Percentiles rank a stretch among this genome's conserved stretches.
phyloP scores from a whole-genome alignment of 2,113 vertebrate genomes.

The Chauna torquata region DNA sequence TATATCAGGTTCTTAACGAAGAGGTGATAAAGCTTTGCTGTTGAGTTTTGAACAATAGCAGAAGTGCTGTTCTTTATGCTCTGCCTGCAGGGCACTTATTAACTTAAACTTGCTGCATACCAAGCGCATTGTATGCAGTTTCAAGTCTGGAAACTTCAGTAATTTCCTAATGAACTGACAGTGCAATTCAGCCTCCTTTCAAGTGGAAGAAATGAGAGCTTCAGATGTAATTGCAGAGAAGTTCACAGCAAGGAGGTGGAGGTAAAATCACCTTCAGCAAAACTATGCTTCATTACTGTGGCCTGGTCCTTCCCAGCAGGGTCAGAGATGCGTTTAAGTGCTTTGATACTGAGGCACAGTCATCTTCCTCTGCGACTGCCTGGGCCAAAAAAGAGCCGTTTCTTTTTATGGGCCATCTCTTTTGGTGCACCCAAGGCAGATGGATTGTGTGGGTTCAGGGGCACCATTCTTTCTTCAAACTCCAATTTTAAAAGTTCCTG shows the following conservation, averaged over 20 bases:
- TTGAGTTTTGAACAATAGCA: neutral
- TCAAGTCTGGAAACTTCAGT: neutral
- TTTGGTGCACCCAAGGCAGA: neutral
- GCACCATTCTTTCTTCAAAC: neutral
- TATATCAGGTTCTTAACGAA: fast-evolving
- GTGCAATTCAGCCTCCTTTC: neutral
- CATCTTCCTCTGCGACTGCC: neutral
- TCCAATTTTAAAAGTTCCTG: neutral
- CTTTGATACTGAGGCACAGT: neutral
- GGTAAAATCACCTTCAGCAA: neutral
- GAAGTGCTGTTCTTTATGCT: neutral
- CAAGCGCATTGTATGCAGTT: neutral
- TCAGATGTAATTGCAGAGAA: conserved; percentile 18
- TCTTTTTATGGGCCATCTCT: neutral
- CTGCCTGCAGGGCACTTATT: neutral
- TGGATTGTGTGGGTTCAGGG: neutral
- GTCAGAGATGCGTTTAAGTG: neutral
- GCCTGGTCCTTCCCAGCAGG: neutral
- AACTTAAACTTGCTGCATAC: neutral
- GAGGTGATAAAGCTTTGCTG: neutral
- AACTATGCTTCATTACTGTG: neutral
- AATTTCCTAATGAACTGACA: neutral
- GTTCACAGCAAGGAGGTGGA: neutral
- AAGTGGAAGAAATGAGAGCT: neutral
- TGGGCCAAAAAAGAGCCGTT: neutral